Evolutionary conservation across 2,113 vertebrate species (phyloP).

Genomic region (Asarcornis scutulata): DNA sequence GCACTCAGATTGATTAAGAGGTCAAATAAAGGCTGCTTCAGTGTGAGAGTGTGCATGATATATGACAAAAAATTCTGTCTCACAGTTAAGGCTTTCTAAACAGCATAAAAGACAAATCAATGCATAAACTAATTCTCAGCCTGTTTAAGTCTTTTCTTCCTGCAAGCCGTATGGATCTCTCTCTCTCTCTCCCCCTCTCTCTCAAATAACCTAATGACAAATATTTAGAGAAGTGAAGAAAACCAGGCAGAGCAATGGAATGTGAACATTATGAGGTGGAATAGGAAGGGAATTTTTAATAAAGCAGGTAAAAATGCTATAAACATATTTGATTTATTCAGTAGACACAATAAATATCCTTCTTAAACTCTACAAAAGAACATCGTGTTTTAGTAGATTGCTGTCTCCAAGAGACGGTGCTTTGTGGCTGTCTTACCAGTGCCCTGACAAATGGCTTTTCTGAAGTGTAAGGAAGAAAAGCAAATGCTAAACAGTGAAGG

Average conservation of each 20-base stretch:
- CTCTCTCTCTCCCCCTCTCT: background rate
- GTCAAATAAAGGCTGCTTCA: slow-evolving; percentile 77
- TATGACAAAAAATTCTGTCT: slow-evolving; percentile 64
- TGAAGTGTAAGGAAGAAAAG: background rate
- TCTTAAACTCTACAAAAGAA: background rate
- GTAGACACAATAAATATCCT: background rate
- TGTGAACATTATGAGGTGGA: background rate
- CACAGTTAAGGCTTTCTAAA: slow-evolving; percentile 70
- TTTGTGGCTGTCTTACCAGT: background rate
- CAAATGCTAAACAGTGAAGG: fast-evolving
- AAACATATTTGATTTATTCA: background rate
- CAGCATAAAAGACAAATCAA: slow-evolving; percentile 71
- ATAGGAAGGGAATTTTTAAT: background rate
- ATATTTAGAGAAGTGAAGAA: slow-evolving; percentile 11
- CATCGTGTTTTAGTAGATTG: background rate
- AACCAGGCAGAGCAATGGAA: background rate
- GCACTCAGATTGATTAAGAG: slow-evolving; percentile 80
- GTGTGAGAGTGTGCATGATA: slow-evolving; percentile 56
- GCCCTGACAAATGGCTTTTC: background rate
- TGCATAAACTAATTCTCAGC: slow-evolving; percentile 69
- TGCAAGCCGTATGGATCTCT: background rate
- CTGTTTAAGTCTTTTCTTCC: slow-evolving; percentile 35
- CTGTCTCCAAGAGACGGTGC: background rate
- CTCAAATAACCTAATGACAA: background rate
- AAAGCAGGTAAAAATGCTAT: background rate